phyloP scores from a whole-genome alignment of 2,113 vertebrate species.

The Orcinus orca region DNA sequence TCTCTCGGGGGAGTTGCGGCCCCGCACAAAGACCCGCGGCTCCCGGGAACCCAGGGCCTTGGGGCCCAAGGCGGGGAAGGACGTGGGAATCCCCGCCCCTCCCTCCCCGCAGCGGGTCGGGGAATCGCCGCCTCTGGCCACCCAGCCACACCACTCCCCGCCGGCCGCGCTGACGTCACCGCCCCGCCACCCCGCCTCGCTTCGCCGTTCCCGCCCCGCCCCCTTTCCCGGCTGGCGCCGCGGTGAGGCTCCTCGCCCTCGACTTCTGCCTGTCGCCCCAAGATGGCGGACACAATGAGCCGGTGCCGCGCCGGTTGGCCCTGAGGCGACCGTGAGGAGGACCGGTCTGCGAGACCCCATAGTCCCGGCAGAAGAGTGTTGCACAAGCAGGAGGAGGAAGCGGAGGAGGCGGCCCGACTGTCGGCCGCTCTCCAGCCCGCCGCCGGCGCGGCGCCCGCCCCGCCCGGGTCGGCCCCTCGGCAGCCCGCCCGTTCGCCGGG shows the following conservation, averaged over 20 bases:
- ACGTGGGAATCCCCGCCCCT: accelerated
- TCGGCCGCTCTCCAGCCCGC: neutral
- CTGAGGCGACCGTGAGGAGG: slow-evolving; percentile 33
- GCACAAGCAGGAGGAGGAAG: neutral
- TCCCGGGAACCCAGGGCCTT: neutral
- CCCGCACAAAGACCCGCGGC: neutral
- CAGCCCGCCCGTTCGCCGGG: slow-evolving; percentile 44
- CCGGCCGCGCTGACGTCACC: slow-evolving; percentile 46
- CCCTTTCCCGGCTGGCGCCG: slow-evolving; percentile 56
- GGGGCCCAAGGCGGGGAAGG: accelerated
- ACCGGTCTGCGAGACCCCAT: neutral
- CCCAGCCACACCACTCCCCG: accelerated
- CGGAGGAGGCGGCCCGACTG: neutral
- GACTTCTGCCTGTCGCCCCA: slow-evolving; percentile 61
- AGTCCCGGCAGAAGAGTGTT: neutral
- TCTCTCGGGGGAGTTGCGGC: accelerated
- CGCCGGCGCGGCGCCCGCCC: neutral
- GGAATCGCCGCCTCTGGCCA: accelerated
- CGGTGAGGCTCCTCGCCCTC: slow-evolving; percentile 27
- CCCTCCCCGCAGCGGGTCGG: accelerated
- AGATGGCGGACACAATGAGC: slow-evolving; percentile 85
- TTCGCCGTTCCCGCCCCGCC: neutral
- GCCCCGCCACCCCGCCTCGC: neutral
- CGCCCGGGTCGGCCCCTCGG: neutral
- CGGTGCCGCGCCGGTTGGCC: slow-evolving; percentile 44